Evolutionary conservation across 2,888 invertebrate species (phyloP).

Genomic region (Pycnomerus fuliginosus): DNA sequence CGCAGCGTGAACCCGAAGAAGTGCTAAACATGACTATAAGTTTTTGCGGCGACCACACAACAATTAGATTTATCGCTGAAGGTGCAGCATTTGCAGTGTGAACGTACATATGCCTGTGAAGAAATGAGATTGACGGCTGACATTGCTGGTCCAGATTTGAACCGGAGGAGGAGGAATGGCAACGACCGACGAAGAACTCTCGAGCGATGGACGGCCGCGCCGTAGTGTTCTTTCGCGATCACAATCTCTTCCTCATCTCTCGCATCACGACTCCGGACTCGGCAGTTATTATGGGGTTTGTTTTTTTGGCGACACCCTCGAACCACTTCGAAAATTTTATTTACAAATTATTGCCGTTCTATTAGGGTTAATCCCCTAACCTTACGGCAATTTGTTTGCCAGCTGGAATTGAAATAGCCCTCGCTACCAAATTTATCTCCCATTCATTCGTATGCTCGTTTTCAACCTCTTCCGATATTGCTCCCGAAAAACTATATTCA

Average conservation of each 20-base stretch:
- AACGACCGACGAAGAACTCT: conserved; percentile 50
- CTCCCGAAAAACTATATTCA: no score
- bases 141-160: conserved; percentile 29
- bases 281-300: conserved; percentile 52
- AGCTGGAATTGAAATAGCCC: no score
- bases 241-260: conserved; percentile 66
- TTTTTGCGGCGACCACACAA: conserved; percentile 4
- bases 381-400: no score
- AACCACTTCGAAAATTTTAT: no score
- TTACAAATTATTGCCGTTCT: no score
- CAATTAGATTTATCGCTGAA: conserved; percentile 11
- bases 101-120: conserved; percentile 34
- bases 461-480: no score
- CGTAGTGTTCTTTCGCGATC: conserved; percentile 59
- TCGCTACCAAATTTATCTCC: no score
- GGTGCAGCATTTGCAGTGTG: conserved; percentile 18
- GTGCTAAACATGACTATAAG: conserved; percentile 19
- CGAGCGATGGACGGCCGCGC: conserved; percentile 44
- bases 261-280: conserved; percentile 58
- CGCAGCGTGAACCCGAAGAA: no score
- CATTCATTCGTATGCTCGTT: no score
- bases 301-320: no score
- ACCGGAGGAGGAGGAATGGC: conserved; percentile 38
- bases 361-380: no score
- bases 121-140: conserved; percentile 34